Evolutionary conservation across 1,140 invertebrate species (phyloP).

Genomic region (Saccostrea cuccullata): DNA sequence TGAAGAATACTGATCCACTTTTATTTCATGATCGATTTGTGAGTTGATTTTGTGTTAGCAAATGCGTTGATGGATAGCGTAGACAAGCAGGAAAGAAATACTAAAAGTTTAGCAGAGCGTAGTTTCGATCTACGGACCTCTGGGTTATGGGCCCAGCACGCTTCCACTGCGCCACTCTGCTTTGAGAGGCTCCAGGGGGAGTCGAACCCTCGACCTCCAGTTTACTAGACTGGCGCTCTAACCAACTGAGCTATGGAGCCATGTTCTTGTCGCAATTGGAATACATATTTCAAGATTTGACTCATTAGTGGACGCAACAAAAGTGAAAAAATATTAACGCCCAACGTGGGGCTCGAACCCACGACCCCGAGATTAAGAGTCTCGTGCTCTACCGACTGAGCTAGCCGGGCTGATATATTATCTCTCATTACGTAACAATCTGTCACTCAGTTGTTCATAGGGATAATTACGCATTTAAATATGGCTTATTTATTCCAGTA

Average conservation of each 20-base stretch:
- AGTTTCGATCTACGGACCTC: conserved; percentile 98
- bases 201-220: conserved; percentile 61
- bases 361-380: conserved; percentile 75
- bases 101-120: conserved; percentile 91
- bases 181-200: conserved; percentile 48
- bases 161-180: conserved; percentile 88
- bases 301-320: too few species aligned
- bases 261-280: background rate
- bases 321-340: background rate
- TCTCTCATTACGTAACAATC: too few species aligned
- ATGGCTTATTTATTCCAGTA: too few species aligned
- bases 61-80: too few species aligned
- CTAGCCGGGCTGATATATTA: conserved; percentile 63
- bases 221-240: conserved; percentile 62
- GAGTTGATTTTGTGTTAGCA: too few species aligned
- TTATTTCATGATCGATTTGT: too few species aligned
- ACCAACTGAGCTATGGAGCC: conserved; percentile 64
- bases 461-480: too few species aligned
- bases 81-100: too few species aligned
- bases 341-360: conserved; percentile 72
- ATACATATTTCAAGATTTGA: too few species aligned
- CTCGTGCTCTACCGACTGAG: conserved; percentile 76
- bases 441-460: too few species aligned
- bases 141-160: conserved; percentile 99
- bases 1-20: too few species aligned